Base-by-base conservation (phyloP, 2,113 vertebrate genomes). In the Todiramphus chloris region DNA sequence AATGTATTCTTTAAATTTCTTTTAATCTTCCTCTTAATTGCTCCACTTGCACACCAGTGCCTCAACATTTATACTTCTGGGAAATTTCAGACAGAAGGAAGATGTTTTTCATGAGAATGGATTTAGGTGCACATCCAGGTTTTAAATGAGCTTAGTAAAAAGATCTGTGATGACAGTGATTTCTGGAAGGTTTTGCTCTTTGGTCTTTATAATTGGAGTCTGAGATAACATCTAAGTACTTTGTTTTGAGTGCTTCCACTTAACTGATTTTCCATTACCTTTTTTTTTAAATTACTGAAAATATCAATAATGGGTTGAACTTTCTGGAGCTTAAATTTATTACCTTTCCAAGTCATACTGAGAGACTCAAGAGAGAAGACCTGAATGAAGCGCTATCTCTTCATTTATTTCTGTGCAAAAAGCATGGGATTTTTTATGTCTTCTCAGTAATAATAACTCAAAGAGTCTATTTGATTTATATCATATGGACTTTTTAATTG, bases 11-110 rank as follows among this genome's bases (percentile, higher is more conserved):
- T 88, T 67, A 92, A 79, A 92, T 93, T 87, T 89, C 69, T 94
- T 97, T 95, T 83, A 94, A 96, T 96, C 90, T 83, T 89, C 15
- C n/a, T 93, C 92, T 83, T 95, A 95, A 94, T 92, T 96, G 83
- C 39, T 95, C 68, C 67, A 62, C 89, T 92, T 92, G 46, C 86
- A 80, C 85, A 92, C n/a, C 37, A 89, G 33, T 87, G 48, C 73
- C 59, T 93, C 84, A 85, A 43, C 63, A 43, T 63, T 74, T 70
- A 73, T 83, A 55, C 53, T 92, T 72, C 27, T 76, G 93, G 68
- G 90, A 85, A 74, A 82, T 88, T 95, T 86, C 91, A 91, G 60
- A 48, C 10, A 91, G 66, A 91, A 94, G 39, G 72, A 82, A 91
- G 44, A 79, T 60, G 7, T 66, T 83, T 88, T 94, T 72, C 62